Evolutionary conservation across 2,797 vertebrate genomes (phyloP).

Genomic region (Morus bassanus): DNA sequence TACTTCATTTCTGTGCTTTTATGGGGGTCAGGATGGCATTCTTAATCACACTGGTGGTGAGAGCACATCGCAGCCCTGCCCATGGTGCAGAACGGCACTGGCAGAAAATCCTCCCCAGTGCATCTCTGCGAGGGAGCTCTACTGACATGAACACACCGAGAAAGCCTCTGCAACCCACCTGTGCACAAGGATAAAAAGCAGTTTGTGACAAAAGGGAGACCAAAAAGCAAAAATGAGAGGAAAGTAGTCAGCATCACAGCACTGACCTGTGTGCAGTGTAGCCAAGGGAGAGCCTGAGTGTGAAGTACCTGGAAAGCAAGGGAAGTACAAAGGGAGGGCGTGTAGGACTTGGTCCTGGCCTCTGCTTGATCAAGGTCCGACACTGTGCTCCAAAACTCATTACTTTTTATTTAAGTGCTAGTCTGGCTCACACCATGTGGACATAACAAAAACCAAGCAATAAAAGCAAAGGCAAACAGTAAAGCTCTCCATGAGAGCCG

Average conservation of each 20-base stretch:
- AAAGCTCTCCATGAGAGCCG: fast-evolving
- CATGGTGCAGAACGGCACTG: fast-evolving
- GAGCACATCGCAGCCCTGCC: neutral
- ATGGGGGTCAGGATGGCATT: neutral
- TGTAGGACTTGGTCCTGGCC: fast-evolving
- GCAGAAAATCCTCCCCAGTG: neutral
- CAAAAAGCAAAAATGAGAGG: neutral
- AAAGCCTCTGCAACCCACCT: neutral
- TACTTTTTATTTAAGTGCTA: neutral
- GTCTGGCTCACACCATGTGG: fast-evolving
- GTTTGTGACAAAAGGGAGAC: neutral
- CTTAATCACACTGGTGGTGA: fast-evolving
- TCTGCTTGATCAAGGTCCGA: neutral
- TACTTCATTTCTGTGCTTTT: neutral
- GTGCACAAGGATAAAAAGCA: neutral
- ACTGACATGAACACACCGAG: fast-evolving
- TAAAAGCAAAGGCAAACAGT: neutral
- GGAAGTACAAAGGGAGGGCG: fast-evolving
- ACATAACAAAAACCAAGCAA: neutral
- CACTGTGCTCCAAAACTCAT: fast-evolving
- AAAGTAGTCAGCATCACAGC: neutral
- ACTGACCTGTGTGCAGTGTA: fast-evolving
- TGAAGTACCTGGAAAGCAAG: neutral
- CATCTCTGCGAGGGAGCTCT: neutral
- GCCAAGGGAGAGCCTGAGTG: neutral